Base-by-base conservation (phyloP, 2,888 invertebrate species). In the Aphidoletes aphidimyza region DNA sequence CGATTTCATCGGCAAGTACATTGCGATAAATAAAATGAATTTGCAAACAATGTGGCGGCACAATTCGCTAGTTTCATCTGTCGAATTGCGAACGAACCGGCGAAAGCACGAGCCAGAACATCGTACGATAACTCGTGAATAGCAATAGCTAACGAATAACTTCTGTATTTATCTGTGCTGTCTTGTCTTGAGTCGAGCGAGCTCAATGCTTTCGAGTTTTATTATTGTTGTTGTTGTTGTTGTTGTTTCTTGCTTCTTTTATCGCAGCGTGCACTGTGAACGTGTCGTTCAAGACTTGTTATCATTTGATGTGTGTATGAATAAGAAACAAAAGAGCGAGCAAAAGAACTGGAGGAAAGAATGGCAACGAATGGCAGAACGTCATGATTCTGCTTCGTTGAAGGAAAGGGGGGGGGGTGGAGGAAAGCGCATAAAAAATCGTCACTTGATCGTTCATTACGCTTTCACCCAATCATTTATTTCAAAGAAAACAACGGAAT, bases 1-100 rank as follows among this genome's bases (percentile, higher is more conserved):
- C n/a, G n/a, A 54, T 54, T 54, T 54, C 54, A 54, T 54, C 5
- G n/a, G 22, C 54, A 54, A 54, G 54, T 54, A 54, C 22, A 54
- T 54, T 54, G 6, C 54, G 54, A 54, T 54, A 54, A 54, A 54
- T 54, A 54, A 54, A 22, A 54, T 54, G 54, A 54, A 54, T 54
- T n/a, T 54, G 54, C 54, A 54, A 54, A 54, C 54, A 54, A 54
- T 54, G 54, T 22, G 54, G 14, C 54, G 3, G 14, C 54, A n/a
- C n/a, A n/a, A n/a, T n/a, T n/a, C n/a, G n/a, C n/a, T n/a, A n/a
- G n/a, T n/a, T n/a, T n/a, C n/a, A n/a, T n/a, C n/a, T n/a, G n/a
- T n/a, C n/a, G n/a, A n/a, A n/a, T n/a, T n/a, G n/a, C n/a, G n/a
- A n/a, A n/a, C n/a, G n/a, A n/a, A n/a, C n/a, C n/a, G n/a, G n/a